Conservation (phyloP, 2,113 vertebrate genomes). For the Chloebia gouldiae region DNA sequence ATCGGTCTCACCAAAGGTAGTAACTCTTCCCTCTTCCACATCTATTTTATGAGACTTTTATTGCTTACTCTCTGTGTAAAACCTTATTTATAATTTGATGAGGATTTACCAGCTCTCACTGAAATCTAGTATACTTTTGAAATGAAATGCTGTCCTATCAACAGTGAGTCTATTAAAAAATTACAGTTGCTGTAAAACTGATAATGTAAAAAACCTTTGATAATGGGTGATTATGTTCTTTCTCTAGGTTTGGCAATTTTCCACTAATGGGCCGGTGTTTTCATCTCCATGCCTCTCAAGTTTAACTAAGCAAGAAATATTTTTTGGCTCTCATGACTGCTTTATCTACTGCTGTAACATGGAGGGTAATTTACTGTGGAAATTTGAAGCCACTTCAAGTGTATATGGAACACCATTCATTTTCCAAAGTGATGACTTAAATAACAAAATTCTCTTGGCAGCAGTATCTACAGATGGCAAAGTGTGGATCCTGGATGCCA, state of each 20-base stretch:
- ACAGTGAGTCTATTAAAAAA: background rate
- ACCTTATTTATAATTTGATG: background rate
- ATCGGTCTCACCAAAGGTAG: background rate
- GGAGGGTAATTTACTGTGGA: constrained; percentile 85
- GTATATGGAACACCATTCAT: constrained; percentile 88
- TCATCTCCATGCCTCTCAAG: constrained; percentile 84
- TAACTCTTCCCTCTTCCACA: background rate
- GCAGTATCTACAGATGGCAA: constrained; percentile 89
- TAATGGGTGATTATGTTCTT: background rate
- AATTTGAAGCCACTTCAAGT: constrained; percentile 81
- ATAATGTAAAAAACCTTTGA: background rate
- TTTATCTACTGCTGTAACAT: constrained; percentile 83
- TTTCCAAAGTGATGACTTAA: constrained; percentile 67
- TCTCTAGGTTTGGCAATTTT: constrained; percentile 85
- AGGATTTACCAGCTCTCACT: background rate
- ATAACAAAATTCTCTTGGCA: constrained; percentile 73
- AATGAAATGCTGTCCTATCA: background rate
- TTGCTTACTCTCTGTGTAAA: background rate
- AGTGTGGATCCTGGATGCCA: constrained; percentile 85
- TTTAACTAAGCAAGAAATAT: constrained; percentile 72
- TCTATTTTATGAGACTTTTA: background rate
- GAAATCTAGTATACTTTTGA: background rate
- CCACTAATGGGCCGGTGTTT: constrained; percentile 87
- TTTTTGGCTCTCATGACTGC: constrained; percentile 91
- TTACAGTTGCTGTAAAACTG: background rate